A percentile compares a stretch with the other conserved stretches of the same genome.
Conservation (phyloP, 2,113 vertebrate genomes). For the Mesembrinibis cayennensis region DNA sequence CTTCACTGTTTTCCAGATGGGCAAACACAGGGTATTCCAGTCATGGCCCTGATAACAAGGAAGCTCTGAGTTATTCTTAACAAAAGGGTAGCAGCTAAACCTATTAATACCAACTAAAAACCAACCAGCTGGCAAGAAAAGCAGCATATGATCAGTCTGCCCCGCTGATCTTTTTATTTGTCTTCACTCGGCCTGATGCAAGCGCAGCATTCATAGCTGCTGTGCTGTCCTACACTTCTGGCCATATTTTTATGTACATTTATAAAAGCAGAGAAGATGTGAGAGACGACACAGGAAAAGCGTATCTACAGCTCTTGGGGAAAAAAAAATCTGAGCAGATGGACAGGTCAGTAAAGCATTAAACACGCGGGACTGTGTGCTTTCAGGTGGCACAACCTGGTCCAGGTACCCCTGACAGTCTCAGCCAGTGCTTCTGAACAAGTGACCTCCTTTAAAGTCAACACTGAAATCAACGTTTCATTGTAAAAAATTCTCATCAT, state of each 20-base stretch:
- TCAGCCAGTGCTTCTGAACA: not conserved
- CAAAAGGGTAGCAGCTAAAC: slow-evolving; percentile 38
- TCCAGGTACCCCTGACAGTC: not conserved
- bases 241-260: accelerated
- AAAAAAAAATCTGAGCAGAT: not conserved
- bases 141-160: not conserved
- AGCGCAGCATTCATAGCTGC: accelerated
- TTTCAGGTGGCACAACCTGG: not conserved
- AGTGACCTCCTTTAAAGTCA: not conserved
- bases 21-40: slow-evolving; percentile 17
- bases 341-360: not conserved
- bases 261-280: accelerated
- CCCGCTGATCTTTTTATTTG: not conserved
- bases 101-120: not conserved
- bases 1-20: slow-evolving; percentile 21
- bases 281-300: accelerated
- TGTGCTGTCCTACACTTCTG: accelerated
- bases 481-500: accelerated
- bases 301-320: not conserved
- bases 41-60: not conserved
- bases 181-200: not conserved
- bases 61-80: slow-evolving; percentile 46
- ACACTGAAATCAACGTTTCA: accelerated
- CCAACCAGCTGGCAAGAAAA: not conserved
- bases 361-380: not conserved